Percentiles rank a stretch among this genome's conserved stretches.
Conservation (phyloP, 2,888 invertebrate species). For the Hyles lineata region DNA sequence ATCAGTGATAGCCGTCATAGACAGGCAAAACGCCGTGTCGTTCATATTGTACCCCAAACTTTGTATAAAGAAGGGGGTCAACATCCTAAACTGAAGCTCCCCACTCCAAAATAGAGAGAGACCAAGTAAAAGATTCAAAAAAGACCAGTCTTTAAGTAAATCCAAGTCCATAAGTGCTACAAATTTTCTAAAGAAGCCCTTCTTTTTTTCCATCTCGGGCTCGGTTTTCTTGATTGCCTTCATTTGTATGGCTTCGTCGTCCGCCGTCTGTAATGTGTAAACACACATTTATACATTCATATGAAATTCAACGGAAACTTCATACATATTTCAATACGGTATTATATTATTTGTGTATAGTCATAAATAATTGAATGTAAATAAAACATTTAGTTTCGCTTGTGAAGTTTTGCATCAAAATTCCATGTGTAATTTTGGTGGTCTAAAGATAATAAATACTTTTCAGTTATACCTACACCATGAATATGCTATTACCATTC, state of each 20-base stretch:
- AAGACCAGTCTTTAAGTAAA: slow-evolving; percentile 89
- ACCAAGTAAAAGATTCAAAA: slow-evolving; percentile 89
- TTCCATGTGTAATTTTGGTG: not conserved
- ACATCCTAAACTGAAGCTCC: slow-evolving; percentile 90
- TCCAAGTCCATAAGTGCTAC: slow-evolving; percentile 89
- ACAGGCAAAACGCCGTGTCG: slow-evolving; percentile 90
- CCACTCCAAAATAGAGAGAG: slow-evolving; percentile 90
- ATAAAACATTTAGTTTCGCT: not conserved
- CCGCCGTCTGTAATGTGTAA: slow-evolving; percentile 68
- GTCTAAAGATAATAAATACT: not conserved
- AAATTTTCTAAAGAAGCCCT: slow-evolving; percentile 83
- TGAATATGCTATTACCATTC: not conserved
- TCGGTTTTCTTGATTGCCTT: slow-evolving; percentile 73
- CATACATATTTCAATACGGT: not conserved
- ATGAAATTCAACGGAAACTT: not conserved
- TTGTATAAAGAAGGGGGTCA: slow-evolving; percentile 88
- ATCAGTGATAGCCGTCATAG: slow-evolving; percentile 90
- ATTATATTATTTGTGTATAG: not conserved
- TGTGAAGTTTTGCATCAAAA: not conserved
- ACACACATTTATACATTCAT: not conserved
- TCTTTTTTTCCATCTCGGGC: slow-evolving; percentile 60
- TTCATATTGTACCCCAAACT: slow-evolving; percentile 86
- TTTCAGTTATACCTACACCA: not conserved
- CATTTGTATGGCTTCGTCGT: slow-evolving; percentile 80
- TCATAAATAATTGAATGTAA: not conserved